Evolutionary conservation across 2,888 invertebrate species (phyloP).

Genomic region (Liposcelis brunnea): DNA sequence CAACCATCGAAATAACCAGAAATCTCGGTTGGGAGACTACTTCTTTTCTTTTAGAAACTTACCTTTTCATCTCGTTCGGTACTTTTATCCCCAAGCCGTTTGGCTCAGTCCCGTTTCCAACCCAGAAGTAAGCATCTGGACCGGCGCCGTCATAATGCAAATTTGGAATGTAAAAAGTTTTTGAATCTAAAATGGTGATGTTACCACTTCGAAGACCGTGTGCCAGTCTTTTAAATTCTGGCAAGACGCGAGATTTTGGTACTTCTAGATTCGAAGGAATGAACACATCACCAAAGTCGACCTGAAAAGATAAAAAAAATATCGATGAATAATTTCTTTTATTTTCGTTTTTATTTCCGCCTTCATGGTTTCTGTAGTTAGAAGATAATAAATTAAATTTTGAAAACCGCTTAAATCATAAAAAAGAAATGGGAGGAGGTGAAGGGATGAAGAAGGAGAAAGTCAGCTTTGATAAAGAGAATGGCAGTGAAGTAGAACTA

Average conservation of each 20-base stretch:
- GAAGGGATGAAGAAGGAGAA: constrained; percentile 2
- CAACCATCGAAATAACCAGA: too few species aligned
- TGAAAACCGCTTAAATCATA: constrained; percentile 11
- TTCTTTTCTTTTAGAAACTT: too few species aligned
- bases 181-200: constrained; percentile 77
- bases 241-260: constrained; percentile 62
- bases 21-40: too few species aligned
- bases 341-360: constrained; percentile 13
- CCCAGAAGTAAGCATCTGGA: constrained; percentile 88
- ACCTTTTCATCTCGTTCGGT: constrained; percentile 74
- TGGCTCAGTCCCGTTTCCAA: constrained; percentile 74
- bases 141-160: constrained; percentile 83
- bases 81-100: constrained; percentile 69
- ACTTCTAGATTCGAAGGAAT: constrained; percentile 60
- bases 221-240: constrained; percentile 71
- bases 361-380: constrained; percentile 9
- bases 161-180: constrained; percentile 83
- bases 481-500: too few species aligned
- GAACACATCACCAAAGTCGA: constrained; percentile 75
- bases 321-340: constrained; percentile 23
- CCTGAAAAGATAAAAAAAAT: constrained; percentile 36
- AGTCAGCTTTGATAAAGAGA: too few species aligned
- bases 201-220: constrained; percentile 82
- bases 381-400: not conserved
- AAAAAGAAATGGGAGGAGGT: constrained; percentile 8